Evolutionary conservation across 2,113 vertebrate species (phyloP).

Genomic region (Nibea albiflora): DNA sequence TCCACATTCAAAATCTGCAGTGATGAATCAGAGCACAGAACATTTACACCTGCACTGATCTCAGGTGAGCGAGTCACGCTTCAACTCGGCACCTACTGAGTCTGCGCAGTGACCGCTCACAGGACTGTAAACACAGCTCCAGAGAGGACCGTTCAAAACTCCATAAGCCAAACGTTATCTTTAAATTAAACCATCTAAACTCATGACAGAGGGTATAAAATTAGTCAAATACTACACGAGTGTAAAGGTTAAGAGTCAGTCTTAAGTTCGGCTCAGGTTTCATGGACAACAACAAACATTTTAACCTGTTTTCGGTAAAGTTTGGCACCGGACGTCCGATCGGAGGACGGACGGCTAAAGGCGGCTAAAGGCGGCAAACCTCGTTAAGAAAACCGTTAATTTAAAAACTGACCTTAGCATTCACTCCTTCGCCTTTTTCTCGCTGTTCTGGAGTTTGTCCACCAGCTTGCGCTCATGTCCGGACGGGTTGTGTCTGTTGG

Average conservation of each 20-base stretch:
- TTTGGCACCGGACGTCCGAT: not conserved
- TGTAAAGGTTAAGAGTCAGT: not conserved
- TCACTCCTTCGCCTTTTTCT: slow-evolving; percentile 83
- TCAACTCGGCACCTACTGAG: too few relatives aligned
- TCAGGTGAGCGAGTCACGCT: not conserved
- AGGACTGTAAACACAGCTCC: too few relatives aligned
- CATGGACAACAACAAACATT: not conserved
- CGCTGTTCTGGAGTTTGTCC: slow-evolving; percentile 87
- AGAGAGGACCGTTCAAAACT: too few relatives aligned
- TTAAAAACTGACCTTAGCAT: slow-evolving; percentile 44
- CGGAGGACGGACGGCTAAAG: not conserved
- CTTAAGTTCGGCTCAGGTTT: not conserved
- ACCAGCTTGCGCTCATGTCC: slow-evolving; percentile 90
- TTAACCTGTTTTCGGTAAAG: not conserved
- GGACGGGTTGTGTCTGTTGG: slow-evolving; percentile 85
- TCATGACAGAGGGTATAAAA: too few relatives aligned
- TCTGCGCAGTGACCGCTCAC: too few relatives aligned
- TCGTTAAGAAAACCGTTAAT: too few relatives aligned
- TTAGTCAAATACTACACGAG: too few relatives aligned
- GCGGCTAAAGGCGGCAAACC: not conserved
- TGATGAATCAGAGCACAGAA: not conserved
- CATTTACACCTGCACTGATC: not conserved
- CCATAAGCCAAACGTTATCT: too few relatives aligned
- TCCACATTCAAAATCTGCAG: not conserved
- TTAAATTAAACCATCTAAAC: too few relatives aligned